phyloP scores from a whole-genome alignment of 2,888 invertebrate genomes.

The Branchellion lobata region DNA sequence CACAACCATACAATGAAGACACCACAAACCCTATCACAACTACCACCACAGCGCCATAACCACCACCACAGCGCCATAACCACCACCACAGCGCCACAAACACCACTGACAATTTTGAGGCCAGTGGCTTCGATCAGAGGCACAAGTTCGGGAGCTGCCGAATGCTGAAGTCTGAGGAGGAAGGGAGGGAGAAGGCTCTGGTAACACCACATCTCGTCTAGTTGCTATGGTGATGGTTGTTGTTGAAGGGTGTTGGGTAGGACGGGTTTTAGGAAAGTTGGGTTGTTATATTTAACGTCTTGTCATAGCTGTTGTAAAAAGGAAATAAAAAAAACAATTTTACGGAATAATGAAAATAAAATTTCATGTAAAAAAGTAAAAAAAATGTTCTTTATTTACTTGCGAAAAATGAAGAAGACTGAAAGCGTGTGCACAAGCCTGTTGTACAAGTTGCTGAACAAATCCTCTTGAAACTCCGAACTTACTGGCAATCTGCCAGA shows the following conservation, averaged over 20 bases:
- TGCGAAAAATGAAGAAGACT: conserved; percentile 79
- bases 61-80: background rate
- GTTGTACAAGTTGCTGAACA: conserved; percentile 75
- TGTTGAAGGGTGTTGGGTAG: too few species aligned
- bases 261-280: too few species aligned
- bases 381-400: too few species aligned
- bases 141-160: conserved; percentile 77
- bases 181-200: conserved; percentile 75
- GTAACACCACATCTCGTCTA: conserved; percentile 81
- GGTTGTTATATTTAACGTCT: too few species aligned
- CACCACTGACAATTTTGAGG: conserved; percentile 73
- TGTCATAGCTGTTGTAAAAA: too few species aligned
- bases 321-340: too few species aligned
- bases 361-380: too few species aligned
- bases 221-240: conserved; percentile 63
- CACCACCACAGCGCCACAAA: background rate
- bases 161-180: conserved; percentile 75
- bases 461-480: conserved; percentile 75
- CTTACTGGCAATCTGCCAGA: conserved; percentile 69
- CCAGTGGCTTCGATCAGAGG: conserved; percentile 83
- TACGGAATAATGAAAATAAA: too few species aligned
- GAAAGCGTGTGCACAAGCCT: conserved; percentile 73
- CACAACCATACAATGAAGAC: too few species aligned
- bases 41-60: background rate
- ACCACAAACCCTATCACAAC: background rate